Evolutionary conservation across 2,797 vertebrate species (phyloP), one percentile per base, ranked within the genome.

Genomic region (Chanos chanos): DNA sequence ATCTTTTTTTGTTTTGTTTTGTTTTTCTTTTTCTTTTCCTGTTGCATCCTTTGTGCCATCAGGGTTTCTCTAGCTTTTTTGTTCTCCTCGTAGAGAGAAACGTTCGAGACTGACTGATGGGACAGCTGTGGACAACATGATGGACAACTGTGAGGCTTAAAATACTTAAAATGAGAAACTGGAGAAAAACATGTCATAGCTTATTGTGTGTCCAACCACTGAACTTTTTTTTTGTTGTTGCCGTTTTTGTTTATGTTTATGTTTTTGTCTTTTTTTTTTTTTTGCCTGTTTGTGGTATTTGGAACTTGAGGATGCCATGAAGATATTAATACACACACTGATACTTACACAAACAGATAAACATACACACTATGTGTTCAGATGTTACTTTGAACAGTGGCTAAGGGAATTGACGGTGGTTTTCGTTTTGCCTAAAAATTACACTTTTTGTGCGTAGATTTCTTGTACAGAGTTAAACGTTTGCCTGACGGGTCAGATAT

Each of bases 381-480:
- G 16, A 63, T 58, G 21, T 72, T 49, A 62, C 73, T 73, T 67
- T 62, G 58, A 52, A 52, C 68, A 68, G 52, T 67, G 9, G 41
- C n/a, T n/a, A n/a, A 55, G 47, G 58, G 61, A 66, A 37, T 21
- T 49, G 19, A 58, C 67, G 65, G 66, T 0, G 2, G 57, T 70
- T 70, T 16, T n/a, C 59, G 47, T 68, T 79, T 74, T 76, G 73
- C 76, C 73, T 71, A 55, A 63, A 51, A 75, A 73, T 74, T 60
- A 62, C 83, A 71, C 77, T 83, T 81, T 86, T 75, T 77, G 74
- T 82, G 68, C 76, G 59, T 75, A 71, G 63, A 77, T 53, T 76
- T 75, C 74, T 76, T 87, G 81, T 87, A 83, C 67, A 87, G 77
- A 76, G 61, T 74, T 50, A 73, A 78, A 72, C 80, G 59, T 68